These are phyloP conservation scores for Drosophila lowei DNA, from an alignment of 1,140 invertebrate species.

Conservation along the genomic window DNA sequence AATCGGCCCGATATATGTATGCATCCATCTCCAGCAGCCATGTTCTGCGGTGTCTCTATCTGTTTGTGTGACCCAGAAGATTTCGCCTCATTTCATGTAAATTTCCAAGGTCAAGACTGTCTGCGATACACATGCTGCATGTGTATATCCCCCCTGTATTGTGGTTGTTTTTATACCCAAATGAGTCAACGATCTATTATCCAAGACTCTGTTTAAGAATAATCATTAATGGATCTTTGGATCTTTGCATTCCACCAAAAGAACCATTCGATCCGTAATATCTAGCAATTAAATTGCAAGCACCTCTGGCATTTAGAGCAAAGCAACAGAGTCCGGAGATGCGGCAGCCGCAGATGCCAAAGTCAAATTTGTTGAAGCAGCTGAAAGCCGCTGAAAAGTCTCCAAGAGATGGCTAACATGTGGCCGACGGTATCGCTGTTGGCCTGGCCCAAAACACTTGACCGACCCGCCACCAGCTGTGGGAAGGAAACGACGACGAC, in stretches of 20 bases:
- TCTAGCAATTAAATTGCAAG: not conserved
- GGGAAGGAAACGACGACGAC: slow-evolving; percentile 12
- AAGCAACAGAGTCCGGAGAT: slow-evolving; percentile 30
- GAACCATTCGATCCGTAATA: too few relatives aligned
- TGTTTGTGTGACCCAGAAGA: slow-evolving; percentile 1
- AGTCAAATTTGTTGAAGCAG: slow-evolving; percentile 49
- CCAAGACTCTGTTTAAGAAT: too few relatives aligned
- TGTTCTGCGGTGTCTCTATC: not conserved
- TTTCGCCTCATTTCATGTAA: slow-evolving; percentile 1
- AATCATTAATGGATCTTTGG: too few relatives aligned
- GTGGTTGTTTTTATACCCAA: too few relatives aligned
- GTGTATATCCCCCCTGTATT: too few relatives aligned
- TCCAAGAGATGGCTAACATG: slow-evolving; percentile 56
- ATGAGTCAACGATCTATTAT: too few relatives aligned
- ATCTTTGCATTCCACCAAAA: too few relatives aligned
- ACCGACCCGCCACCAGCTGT: slow-evolving; percentile 50
- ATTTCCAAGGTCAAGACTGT: not conserved
- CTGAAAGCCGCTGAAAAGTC: slow-evolving; percentile 29
- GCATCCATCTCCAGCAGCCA: too few relatives aligned
- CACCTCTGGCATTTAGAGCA: slow-evolving; percentile 3
- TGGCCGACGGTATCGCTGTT: slow-evolving; percentile 32
- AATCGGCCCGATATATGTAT: too few relatives aligned
- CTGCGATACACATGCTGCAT: too few relatives aligned
- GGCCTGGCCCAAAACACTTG: slow-evolving; percentile 55
- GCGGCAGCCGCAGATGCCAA: slow-evolving; percentile 49